Evolutionary conservation across 2,888 invertebrate species (phyloP), one percentile per base, ranked within the genome.

Genomic region (Mythimna ferrago): DNA sequence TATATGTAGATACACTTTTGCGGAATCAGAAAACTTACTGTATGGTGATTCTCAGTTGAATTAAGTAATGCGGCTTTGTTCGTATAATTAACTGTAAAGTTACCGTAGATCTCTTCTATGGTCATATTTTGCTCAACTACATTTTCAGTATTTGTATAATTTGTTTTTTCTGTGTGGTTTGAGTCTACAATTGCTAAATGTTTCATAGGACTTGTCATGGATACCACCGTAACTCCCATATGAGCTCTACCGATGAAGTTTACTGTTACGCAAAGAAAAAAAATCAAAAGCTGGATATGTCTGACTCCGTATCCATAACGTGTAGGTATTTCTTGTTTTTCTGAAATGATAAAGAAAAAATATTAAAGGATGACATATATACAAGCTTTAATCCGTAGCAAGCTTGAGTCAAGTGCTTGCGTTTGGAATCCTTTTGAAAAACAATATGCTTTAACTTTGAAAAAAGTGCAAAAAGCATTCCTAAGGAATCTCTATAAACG

Each of bases 211-310:
- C 81, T 87, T 0, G 91, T 91, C 92, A 94, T 93, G 4, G 93
- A 92, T 9, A 94, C 93, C 10, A 94, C 87, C 0, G 92, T 89
- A 0, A 93, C 93, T 14, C 91, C 92, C 51, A 94, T 74, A 65
- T 94, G 93, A 19, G 86, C 91, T 74, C 93, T 87, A 0, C 90
- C 86, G 19, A 90, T 71, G 44, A 89, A 93, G 4, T 79, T 87
- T 0, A 89, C 70, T 4, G 82, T 21, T 4, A 93, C 71, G 21
- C 88, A 82, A 6, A 89, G 48, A 44, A 93, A 90, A n/a, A 89
- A 76, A 38, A 93, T 68, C 0, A 90, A 26, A 0, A 87, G 75
- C 80, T 94, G 93, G 0, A 91, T 44, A 61, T 94, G 93, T 6
- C 93, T 89, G 2, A 91, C 85, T 21, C 93, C 93, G 62, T 83